These are phyloP conservation scores for Globia sparganii DNA, from an alignment of 2,888 invertebrate species.

Conservation along the genomic window DNA sequence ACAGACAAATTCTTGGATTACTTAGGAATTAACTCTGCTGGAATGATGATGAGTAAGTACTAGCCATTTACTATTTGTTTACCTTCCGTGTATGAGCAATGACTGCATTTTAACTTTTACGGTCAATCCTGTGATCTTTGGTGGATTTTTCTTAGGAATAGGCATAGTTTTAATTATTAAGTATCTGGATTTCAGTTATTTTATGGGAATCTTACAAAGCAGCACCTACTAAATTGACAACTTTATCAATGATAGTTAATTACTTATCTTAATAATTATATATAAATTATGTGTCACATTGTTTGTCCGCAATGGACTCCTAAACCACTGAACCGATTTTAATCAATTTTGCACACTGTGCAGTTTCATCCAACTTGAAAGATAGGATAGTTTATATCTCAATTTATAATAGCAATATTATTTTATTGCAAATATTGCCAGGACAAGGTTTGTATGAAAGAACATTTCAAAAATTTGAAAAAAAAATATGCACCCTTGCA, in stretches of 20 bases:
- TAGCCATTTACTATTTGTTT: slow-evolving; percentile 11
- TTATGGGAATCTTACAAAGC: neutral
- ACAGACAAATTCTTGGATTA: slow-evolving; percentile 96
- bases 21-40: slow-evolving; percentile 94
- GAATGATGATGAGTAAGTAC: slow-evolving; percentile 95
- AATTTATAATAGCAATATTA: too few relatives aligned
- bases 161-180: neutral
- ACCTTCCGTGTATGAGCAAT: neutral
- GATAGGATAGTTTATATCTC: too few relatives aligned
- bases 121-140: neutral
- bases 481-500: too few relatives aligned
- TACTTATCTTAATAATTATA: too few relatives aligned
- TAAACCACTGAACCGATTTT: too few relatives aligned
- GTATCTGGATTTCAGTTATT: neutral
- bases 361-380: too few relatives aligned
- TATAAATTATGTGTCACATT: too few relatives aligned
- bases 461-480: too few relatives aligned
- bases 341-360: too few relatives aligned
- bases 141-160: neutral
- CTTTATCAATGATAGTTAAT: neutral
- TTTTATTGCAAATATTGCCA: too few relatives aligned
- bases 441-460: too few relatives aligned
- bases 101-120: neutral
- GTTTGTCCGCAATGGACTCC: too few relatives aligned
- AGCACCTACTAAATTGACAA: neutral